A percentile compares a stretch with the other conserved stretches of the same genome.
Conservation (phyloP, 2,113 vertebrate species). For the Nothobranchius furzeri region DNA sequence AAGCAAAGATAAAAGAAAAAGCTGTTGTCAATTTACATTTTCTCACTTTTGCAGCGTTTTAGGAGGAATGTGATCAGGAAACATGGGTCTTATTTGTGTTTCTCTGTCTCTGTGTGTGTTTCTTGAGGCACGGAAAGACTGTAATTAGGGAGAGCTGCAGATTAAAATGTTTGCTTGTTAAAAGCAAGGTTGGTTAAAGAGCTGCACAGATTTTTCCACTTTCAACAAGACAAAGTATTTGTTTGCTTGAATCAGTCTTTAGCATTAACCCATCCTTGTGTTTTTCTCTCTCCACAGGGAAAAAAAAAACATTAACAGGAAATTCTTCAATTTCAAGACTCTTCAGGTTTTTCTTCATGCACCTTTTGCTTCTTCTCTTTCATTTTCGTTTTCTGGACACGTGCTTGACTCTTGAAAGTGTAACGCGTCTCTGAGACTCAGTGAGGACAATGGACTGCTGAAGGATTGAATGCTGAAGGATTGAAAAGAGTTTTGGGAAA, state of each 20-base stretch:
- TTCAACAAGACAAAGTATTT: constrained; percentile 40
- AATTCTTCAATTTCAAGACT: constrained; percentile 40
- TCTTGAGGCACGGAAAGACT: constrained; percentile 24
- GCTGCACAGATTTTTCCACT: constrained; percentile 46
- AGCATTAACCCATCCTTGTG: constrained; percentile 15
- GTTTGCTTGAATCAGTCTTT: constrained; percentile 17
- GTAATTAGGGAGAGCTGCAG: constrained; percentile 46
- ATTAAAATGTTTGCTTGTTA: constrained; percentile 59
- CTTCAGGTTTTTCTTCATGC: not conserved
- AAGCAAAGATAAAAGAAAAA: not conserved
- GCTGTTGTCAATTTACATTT: not conserved
- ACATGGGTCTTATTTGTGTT: not conserved
- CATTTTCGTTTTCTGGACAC: constrained; percentile 35
- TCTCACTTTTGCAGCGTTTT: too few species aligned
- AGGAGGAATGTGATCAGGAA: too few species aligned
- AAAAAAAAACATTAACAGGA: constrained; percentile 47
- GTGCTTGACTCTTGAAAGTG: constrained; percentile 34
- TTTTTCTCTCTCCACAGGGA: constrained; percentile 52
- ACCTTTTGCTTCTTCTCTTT: not conserved
- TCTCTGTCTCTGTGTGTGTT: not conserved
- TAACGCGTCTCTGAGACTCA: constrained; percentile 43
- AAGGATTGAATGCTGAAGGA: constrained; percentile 24
- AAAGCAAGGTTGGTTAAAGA: constrained; percentile 22
- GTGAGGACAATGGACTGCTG: constrained; percentile 31
- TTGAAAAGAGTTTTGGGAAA: constrained; percentile 1